Conservation (phyloP, 2,113 vertebrate genomes). For the Coturnix japonica region DNA sequence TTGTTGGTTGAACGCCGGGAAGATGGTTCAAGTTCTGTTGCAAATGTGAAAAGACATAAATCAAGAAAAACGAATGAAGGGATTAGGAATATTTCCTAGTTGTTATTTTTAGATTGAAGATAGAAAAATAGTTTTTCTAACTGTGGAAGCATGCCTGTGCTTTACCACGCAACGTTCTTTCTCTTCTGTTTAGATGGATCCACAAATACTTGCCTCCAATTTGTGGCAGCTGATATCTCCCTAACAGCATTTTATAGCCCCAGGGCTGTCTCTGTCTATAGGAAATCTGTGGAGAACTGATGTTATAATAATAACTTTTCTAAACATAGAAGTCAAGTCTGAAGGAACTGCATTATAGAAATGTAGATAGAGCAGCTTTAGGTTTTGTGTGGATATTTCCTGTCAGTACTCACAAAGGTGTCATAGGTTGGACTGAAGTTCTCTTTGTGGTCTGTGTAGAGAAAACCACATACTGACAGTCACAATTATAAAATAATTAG, state of each 20-base stretch:
- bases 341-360: neutral
- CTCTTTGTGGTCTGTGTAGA: neutral
- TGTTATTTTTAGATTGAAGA: neutral
- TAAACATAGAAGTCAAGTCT: neutral
- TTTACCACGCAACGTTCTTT: neutral
- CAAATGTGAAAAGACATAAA: neutral
- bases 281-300: neutral
- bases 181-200: neutral
- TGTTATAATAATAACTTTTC: neutral
- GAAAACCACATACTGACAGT: neutral
- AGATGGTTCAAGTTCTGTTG: neutral
- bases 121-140: neutral
- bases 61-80: neutral
- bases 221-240: slow-evolving; percentile 11
- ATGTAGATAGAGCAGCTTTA: neutral
- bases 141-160: neutral
- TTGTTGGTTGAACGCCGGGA: neutral
- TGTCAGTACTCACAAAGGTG: neutral
- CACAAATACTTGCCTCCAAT: neutral
- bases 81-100: neutral
- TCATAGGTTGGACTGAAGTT: neutral
- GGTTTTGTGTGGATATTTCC: neutral
- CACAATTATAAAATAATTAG: neutral
- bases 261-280: neutral
- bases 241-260: neutral